Conservation (phyloP, 2,797 vertebrate species). For the Manis crassicaudata region DNA sequence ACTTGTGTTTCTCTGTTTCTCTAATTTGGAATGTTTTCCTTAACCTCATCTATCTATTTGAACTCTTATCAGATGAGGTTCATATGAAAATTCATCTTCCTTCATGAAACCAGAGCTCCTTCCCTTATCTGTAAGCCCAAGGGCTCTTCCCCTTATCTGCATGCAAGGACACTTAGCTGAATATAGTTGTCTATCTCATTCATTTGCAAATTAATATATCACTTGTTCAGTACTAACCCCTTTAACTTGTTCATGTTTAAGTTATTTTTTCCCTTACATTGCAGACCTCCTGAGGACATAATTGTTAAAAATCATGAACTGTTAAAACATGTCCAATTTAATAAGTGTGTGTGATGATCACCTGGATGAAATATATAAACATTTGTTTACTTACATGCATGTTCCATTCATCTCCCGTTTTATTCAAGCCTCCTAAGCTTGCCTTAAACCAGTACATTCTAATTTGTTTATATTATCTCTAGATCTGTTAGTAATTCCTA, state of each 20-base stretch:
- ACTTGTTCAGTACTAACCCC: background rate
- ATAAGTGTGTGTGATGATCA: background rate
- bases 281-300: background rate
- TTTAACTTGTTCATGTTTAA: background rate
- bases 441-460: constrained; percentile 1
- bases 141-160: background rate
- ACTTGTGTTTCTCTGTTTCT: background rate
- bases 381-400: background rate
- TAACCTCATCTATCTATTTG: background rate
- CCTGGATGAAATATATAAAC: background rate
- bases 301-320: background rate
- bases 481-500: background rate
- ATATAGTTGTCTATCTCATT: background rate
- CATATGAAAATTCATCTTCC: background rate
- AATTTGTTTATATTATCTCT: constrained; percentile 19
- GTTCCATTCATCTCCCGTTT: background rate
- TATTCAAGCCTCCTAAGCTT: background rate
- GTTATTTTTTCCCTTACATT: background rate
- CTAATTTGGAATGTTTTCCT: background rate
- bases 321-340: background rate
- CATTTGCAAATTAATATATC: background rate
- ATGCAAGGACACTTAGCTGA: background rate
- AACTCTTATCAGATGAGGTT: background rate
- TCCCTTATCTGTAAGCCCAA: background rate
- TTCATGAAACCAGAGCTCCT: background rate